Base-by-base conservation (phyloP, 1,140 invertebrate species). In the Diorhabda sublineata region DNA sequence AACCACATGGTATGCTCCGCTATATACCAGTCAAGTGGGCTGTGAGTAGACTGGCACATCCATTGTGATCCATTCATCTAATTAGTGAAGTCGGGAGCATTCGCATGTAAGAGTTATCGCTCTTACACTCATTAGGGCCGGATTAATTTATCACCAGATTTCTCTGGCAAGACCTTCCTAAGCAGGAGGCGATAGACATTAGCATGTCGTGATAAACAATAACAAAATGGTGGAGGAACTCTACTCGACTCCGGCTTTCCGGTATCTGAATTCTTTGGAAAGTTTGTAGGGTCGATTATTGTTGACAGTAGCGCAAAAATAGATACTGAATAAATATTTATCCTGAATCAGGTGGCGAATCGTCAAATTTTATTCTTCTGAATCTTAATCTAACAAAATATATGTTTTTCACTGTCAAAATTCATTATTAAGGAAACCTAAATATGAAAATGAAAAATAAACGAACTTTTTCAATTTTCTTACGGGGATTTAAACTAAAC, bases 11-110 rank as follows among this genome's bases (percentile, higher is more conserved):
- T 64, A 64, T 64, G 42, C 61, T 62, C 61, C 61, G 43, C 43
- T 41, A 64, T 75, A 75, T 74, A 71, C 72, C 71, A 76, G 75
- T 74, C 75, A 74, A 76, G 75, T 76, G 68, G 73, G 70, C 65
- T 61, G 63, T 57, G 43, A 62, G 63, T 56, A 64, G 63, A 57
- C 63, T 47, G 63, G 45, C 63, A 67, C 69, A 68, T 59, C 73
- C 72, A 77, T 76, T 75, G 73, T 74, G 74, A 75, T 68, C 73
- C 74, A 78, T 79, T 79, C 78, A 79, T 78, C 77, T 79, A 79
- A 79, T 79, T 79, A 79, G 75, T 73, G 73, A 75, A 73, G 70
- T 75, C 75, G 69, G 72, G 69, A 71, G 76, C 73, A 78, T 75
- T 76, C 75, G 73, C 74, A 76, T 74, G 73, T 68, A 70, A 79